phyloP scores from a whole-genome alignment of 2,113 vertebrate species.

The Dolichallabes microphthalmus region DNA sequence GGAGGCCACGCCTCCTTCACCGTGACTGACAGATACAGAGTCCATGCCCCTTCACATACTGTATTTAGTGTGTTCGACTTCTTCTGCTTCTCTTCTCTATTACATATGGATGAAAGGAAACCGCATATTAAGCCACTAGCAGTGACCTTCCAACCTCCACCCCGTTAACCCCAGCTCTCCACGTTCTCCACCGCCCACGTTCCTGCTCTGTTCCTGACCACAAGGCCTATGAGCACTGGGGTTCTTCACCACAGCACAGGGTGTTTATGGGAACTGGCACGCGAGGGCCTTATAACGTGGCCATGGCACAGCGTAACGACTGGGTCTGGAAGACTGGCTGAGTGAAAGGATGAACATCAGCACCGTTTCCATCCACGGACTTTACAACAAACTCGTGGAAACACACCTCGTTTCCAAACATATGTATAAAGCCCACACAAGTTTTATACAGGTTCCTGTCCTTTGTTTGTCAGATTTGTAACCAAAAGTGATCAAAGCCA shows the following conservation, averaged over 20 bases:
- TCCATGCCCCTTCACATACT: neutral
- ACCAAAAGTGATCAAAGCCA: neutral
- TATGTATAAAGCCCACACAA: neutral
- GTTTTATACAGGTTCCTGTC: neutral
- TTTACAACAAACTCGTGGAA: neutral
- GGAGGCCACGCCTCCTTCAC: neutral
- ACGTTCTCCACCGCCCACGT: neutral
- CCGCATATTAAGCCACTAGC: neutral
- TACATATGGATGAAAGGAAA: neutral
- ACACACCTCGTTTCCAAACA: neutral
- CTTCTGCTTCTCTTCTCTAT: neutral
- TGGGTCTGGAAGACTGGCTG: neutral
- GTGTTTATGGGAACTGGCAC: constrained; percentile 25
- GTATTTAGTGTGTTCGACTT: neutral
- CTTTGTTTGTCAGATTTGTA: neutral
- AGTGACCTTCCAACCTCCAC: neutral
- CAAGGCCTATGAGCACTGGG: neutral
- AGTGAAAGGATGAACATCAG: neutral
- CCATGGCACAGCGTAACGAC: neutral
- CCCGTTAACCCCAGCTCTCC: neutral
- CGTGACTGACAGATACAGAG: neutral
- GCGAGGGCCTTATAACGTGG: constrained; percentile 2
- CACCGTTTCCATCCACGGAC: neutral
- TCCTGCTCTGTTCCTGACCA: neutral
- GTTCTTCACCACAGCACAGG: neutral